Evolutionary conservation across 2,113 vertebrate species (phyloP).

Genomic region (Chloebia gouldiae): DNA sequence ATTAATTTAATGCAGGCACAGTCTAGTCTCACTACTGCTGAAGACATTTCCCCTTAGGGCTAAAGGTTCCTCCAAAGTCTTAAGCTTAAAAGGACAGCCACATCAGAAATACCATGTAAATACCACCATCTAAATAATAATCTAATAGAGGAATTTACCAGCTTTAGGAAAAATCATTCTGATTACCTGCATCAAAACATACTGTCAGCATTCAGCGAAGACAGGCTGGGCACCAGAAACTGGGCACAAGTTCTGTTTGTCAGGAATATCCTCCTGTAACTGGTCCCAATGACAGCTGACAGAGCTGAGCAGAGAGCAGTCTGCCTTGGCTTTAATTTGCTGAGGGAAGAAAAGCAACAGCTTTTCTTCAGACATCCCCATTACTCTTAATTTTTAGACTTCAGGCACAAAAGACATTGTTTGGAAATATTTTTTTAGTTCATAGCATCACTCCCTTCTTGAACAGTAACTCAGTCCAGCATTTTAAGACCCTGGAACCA

Average conservation of each 20-base stretch:
- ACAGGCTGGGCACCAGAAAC: not conserved
- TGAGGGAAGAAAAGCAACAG: not conserved
- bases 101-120: not conserved
- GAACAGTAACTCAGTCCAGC: not conserved
- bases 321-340: not conserved
- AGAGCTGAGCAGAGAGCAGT: not conserved
- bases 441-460: not conserved
- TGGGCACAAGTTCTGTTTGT: not conserved
- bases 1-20: not conserved
- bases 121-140: not conserved
- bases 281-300: not conserved
- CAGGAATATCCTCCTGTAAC: not conserved
- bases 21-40: not conserved
- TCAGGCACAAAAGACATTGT: not conserved
- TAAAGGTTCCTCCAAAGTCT: not conserved
- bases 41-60: not conserved
- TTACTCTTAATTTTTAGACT: not conserved
- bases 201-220: not conserved
- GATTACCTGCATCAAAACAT: not conserved
- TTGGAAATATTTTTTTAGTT: not conserved
- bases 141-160: not conserved
- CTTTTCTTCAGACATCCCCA: fast-evolving
- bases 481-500: not conserved
- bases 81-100: not conserved
- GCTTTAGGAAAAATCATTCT: not conserved